Base-by-base conservation (phyloP, 2,113 vertebrate species). In the Rhynchopsitta pachyrhyncha region DNA sequence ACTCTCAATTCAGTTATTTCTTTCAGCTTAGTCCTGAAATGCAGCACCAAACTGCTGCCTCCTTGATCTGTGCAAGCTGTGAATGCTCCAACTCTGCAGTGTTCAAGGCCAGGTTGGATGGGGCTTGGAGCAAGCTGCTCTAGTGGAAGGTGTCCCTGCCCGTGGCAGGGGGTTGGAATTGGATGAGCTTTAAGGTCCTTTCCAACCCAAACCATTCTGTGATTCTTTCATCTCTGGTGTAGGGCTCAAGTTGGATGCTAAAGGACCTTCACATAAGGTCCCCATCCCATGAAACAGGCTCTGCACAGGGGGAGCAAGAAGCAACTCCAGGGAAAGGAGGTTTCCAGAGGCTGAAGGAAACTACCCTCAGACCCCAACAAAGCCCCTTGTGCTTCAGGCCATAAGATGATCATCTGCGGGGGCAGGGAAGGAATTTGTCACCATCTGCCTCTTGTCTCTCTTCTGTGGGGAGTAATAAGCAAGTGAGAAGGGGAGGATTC, bases 401-500 rank as follows among this genome's bases (percentile, higher is more conserved):
- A 94, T 94, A 95, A 98, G 92, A 95, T 92, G 97, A 97, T 98
- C 97, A 92, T 95, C 97, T 95, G 92, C 28, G 64, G 96, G 97
- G 97, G 96, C 95, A 94, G 92, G 96, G 96, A 97, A 93, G 96
- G 97, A 97, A 97, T 96, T 97, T 97, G 95, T 97, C 96, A 97
- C 97, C 98, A 97, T 98, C 97, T 98, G 97, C 97, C 97, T 98
- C 97, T 96, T 82, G 97, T 97, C 86, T 97, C 95, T 97, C 95
- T 98, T 97, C 86, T 97, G 96, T 81, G 93, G 97, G 96, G 97
- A 97, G 97, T 69, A 97, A 97, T 97, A 96, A 97, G 95, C 93
- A 91, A 96, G 97, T 88, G 95, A 97, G 73, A 70, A 93, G 76
- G 75, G 83, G 88, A 93, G 91, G 97, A 96, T 92, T 97, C 97